Evolutionary conservation across 2,797 vertebrate species (phyloP), one percentile per base, ranked within the genome.

Genomic region (Anguilla anguilla): DNA sequence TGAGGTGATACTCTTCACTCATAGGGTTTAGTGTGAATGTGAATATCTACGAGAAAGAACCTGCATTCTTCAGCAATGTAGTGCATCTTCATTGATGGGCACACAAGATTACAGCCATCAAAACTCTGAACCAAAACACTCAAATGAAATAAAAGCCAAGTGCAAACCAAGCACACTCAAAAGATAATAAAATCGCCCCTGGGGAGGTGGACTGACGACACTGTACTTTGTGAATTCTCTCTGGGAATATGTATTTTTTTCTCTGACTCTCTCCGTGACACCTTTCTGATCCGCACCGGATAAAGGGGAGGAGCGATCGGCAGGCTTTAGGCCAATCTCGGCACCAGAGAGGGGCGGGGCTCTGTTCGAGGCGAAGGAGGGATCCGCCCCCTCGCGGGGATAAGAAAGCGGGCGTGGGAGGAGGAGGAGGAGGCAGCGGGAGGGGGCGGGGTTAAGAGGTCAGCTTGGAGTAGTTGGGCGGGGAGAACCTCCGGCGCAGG

Each of bases 381-480:
- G 19, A 46, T 22, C 43, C 77, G 77, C 9, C 77, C 46, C 74
- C 74, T 39, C 35, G n/a, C 9, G 31, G 11, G 35, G 13, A 51
- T 0, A 10, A 51, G 7, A 51, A 19, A 51, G 77, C 77, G 19
- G 77, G 5, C 3, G 6, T 3, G 77, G 43, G 22, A 10, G 77
- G 77, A 25, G 43, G 5, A 25, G 77, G 77, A 6, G 43, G 43
- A 39, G 39, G 39, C 39, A 39, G 39, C 39, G 43, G 77, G 19
- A 6, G n/a, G 39, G 25, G 72, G n/a, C 3, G 19, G 82, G 53
- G 39, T 94, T 97, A 97, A 0, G 98, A 95, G 0, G 98, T 99
- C 84, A 99, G 97, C 94, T 99, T 99, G 0, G 98, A 99, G 95
- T 99, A 99, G 95, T 94, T 99, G 87, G 99, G 98, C 0, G 99